Evolutionary conservation across 2,888 invertebrate species (phyloP).

Genomic region (Fragum fragum): DNA sequence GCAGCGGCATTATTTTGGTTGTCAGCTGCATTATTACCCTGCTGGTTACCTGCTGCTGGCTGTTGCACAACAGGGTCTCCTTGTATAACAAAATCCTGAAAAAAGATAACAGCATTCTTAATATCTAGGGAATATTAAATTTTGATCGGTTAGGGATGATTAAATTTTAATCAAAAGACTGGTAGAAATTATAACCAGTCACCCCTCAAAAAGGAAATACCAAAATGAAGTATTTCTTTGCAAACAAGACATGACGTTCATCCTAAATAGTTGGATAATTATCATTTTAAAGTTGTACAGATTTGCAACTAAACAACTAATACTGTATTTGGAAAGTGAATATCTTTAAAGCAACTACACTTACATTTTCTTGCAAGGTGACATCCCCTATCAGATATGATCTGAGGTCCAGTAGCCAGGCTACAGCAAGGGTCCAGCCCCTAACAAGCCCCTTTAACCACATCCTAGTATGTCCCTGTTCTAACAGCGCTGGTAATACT

Average conservation of each 20-base stretch:
- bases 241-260: too few species aligned
- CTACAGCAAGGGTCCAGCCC: constrained; percentile 87
- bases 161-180: too few species aligned
- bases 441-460: constrained; percentile 96
- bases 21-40: constrained; percentile 13
- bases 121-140: too few species aligned
- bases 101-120: too few species aligned
- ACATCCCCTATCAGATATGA: constrained; percentile 95
- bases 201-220: too few species aligned
- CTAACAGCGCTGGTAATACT: constrained; percentile 97
- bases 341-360: neutral
- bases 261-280: too few species aligned
- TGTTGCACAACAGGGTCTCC: constrained; percentile 68
- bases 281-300: too few species aligned
- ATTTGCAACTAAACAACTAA: too few species aligned
- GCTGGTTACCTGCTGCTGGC: constrained; percentile 40
- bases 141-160: too few species aligned
- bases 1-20: constrained; percentile 38
- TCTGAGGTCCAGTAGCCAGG: constrained; percentile 94
- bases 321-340: too few species aligned
- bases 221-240: too few species aligned
- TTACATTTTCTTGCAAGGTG: constrained; percentile 79
- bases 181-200: too few species aligned
- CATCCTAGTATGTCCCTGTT: constrained; percentile 97
- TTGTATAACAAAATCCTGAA: constrained; percentile 78